These are phyloP conservation scores for Antennarius maculatus DNA, from an alignment of 2,797 vertebrate species.

Conservation along the genomic window DNA sequence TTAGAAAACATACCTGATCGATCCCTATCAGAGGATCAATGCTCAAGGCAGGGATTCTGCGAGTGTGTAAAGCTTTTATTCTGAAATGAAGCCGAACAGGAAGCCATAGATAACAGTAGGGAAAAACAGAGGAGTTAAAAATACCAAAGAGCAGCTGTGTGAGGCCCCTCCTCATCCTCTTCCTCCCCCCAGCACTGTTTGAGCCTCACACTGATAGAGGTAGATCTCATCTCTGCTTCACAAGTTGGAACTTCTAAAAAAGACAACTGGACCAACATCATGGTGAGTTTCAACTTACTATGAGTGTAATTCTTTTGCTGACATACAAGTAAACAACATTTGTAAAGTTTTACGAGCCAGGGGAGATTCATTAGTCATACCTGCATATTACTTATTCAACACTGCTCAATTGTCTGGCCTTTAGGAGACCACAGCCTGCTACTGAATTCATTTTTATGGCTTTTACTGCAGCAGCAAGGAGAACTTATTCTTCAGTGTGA, in stretches of 20 bases:
- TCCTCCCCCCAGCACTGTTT: conserved; percentile 17
- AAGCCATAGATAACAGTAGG: background rate
- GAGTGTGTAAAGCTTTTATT: conserved; percentile 24
- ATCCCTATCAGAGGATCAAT: no score
- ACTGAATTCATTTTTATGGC: no score
- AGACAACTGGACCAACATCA: conserved; percentile 38
- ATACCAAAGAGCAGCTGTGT: conserved; percentile 16
- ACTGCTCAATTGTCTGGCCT: no score
- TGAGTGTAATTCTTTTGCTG: background rate
- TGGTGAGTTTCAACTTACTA: conserved; percentile 59
- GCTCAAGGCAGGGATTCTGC: no score
- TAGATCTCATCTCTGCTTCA: conserved; percentile 67
- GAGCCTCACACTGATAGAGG: conserved; percentile 7
- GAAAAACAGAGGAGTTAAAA: background rate
- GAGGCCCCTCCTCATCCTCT: conserved; percentile 55
- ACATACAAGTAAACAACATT: background rate
- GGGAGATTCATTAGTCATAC: background rate
- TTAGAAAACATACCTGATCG: no score
- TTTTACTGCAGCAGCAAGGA: no score
- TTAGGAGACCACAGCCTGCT: no score
- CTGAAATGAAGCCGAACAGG: conserved; percentile 30
- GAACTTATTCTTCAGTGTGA: no score
- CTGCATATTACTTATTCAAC: background rate
- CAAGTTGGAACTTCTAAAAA: conserved; percentile 15
- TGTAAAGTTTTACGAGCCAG: background rate